Conservation (phyloP, 2,797 vertebrate genomes). For the Pseudochirops cupreus region DNA sequence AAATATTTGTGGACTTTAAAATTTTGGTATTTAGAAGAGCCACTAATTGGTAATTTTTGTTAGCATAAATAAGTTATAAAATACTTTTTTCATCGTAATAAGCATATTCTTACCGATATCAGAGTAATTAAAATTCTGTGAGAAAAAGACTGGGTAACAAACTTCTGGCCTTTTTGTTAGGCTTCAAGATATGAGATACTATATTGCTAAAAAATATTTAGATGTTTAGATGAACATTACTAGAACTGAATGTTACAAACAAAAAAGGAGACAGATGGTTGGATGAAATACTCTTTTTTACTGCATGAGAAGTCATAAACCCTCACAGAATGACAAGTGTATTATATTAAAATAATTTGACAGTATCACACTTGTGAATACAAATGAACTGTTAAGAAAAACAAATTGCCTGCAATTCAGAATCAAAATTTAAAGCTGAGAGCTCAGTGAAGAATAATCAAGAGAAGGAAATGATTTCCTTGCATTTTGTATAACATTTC, state of each 20-base stretch:
- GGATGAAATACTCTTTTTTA: conserved; percentile 72
- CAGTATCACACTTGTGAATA: conserved; percentile 63
- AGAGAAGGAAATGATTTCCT: conserved; percentile 73
- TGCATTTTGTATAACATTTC: conserved; percentile 60
- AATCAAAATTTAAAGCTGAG: conserved; percentile 75
- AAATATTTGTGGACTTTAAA: not conserved
- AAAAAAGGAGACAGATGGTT: conserved; percentile 67
- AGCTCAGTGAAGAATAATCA: conserved; percentile 70
- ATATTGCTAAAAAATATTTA: conserved; percentile 52
- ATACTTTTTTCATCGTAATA: conserved; percentile 17
- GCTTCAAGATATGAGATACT: conserved; percentile 28
- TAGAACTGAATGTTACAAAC: conserved; percentile 53
- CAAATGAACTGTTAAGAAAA: conserved; percentile 74
- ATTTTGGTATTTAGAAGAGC: conserved; percentile 3
- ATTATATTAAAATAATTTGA: conserved; percentile 71
- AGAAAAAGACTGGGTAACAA: conserved; percentile 35
- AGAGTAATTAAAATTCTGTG: conserved; percentile 37
- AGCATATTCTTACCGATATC: conserved; percentile 32
- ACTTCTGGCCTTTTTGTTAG: conserved; percentile 46
- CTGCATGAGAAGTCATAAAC: conserved; percentile 60
- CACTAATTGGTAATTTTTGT: conserved; percentile 38
- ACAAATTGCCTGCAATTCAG: conserved; percentile 75
- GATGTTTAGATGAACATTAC: conserved; percentile 38
- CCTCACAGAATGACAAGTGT: conserved; percentile 73
- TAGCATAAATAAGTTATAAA: conserved; percentile 36